phyloP scores from a whole-genome alignment of 1,140 invertebrate species.

The Mamestra configurata region DNA sequence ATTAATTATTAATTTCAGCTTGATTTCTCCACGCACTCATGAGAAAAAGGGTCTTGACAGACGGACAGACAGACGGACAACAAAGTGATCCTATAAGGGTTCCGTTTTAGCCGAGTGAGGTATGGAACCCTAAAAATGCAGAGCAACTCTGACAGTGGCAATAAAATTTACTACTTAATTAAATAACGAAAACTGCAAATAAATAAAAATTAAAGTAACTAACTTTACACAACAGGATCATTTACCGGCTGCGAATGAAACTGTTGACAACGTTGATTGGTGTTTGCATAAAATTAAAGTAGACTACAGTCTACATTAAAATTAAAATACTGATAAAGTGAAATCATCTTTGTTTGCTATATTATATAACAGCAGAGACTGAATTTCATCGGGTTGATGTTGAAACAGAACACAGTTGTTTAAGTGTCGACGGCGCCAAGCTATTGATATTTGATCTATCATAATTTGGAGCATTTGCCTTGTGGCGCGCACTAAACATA shows the following conservation, averaged over 20 bases:
- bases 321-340: conserved; percentile 10
- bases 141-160: no score
- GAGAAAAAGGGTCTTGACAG: no score
- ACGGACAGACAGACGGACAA: no score
- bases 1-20: no score
- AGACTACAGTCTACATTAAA: not conserved
- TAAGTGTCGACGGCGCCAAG: not conserved
- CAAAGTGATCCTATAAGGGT: no score
- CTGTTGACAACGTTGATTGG: conserved; percentile 42
- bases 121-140: no score
- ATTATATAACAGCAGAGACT: not conserved
- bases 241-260: conserved; percentile 8
- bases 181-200: not conserved
- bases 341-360: not conserved
- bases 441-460: conserved; percentile 34
- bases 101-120: no score
- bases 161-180: not conserved
- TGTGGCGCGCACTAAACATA: not conserved
- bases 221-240: not conserved
- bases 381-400: not conserved
- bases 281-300: conserved; percentile 41
- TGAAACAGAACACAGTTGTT: not conserved
- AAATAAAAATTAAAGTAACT: conserved; percentile 12
- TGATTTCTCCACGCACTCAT: no score
- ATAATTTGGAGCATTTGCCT: conserved; percentile 24